A percentile compares a stretch with the other conserved stretches of the same genome.
Conservation (phyloP, 2,888 invertebrate species). For the Piscicola geometra region DNA sequence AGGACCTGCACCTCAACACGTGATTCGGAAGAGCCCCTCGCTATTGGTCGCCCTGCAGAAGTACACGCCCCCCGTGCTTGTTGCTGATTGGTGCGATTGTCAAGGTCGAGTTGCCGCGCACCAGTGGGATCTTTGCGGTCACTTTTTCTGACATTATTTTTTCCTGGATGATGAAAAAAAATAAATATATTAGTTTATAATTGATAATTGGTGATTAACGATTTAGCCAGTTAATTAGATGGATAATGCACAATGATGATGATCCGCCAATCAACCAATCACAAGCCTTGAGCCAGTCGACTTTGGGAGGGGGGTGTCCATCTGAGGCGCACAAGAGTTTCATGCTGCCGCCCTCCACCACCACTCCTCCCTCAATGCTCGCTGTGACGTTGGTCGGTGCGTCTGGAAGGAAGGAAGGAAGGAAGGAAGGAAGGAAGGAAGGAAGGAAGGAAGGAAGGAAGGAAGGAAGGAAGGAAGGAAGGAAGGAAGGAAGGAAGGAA, state of each 20-base stretch:
- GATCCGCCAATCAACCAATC: too few species aligned
- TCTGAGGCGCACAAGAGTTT: constrained; percentile 8
- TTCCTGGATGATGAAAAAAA: constrained; percentile 8
- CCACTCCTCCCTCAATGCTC: background rate
- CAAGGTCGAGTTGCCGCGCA: constrained; percentile 17
- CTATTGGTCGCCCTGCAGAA: constrained; percentile 28
- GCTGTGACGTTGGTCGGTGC: background rate
- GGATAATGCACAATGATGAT: too few species aligned
- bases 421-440: background rate
- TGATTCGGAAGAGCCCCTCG: constrained; percentile 25
- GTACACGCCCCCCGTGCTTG: constrained; percentile 5
- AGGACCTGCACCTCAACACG: constrained; percentile 26
- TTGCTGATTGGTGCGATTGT: background rate
- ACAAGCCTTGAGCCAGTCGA: constrained; percentile 30
- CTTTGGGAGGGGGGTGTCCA: constrained; percentile 14
- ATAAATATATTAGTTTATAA: too few species aligned
- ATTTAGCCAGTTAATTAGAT: too few species aligned
- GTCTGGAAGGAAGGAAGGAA: background rate
- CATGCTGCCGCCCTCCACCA: background rate
- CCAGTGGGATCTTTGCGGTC: constrained; percentile 21
- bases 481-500: too few species aligned
- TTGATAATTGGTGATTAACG: too few species aligned
- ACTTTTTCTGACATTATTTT: constrained; percentile 26
- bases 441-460: too few species aligned
- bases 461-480: too few species aligned